phyloP scores from a whole-genome alignment of 37 sponge, comb jelly and placozoan species.

The Aplysina aerophoba region DNA sequence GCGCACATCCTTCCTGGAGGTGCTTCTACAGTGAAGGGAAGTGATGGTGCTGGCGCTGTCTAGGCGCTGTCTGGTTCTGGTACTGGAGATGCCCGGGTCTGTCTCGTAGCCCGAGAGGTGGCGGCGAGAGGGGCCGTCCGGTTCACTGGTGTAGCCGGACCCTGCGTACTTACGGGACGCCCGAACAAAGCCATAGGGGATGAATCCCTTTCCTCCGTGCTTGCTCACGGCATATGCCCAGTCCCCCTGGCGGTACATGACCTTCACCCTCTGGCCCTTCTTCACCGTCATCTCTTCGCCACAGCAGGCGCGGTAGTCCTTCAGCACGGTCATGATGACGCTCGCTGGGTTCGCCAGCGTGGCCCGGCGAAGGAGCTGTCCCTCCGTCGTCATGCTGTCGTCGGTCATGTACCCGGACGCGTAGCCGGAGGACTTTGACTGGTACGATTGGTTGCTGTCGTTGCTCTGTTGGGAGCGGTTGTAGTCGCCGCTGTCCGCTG shows the following conservation, averaged over 20 bases:
- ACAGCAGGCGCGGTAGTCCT: constrained; percentile 79
- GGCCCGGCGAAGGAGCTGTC: constrained; percentile 66
- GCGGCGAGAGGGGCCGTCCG: constrained; percentile 40
- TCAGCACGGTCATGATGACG: constrained; percentile 73
- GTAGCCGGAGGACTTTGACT: constrained; percentile 27
- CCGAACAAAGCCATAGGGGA: constrained; percentile 72
- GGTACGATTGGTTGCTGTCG: constrained; percentile 31
- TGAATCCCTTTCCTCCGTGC: constrained; percentile 67
- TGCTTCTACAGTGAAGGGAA: background rate
- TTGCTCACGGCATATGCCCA: constrained; percentile 84
- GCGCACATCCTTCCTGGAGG: background rate
- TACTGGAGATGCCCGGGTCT: constrained; percentile 32
- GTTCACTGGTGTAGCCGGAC: constrained; percentile 72
- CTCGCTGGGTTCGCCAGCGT: constrained; percentile 66
- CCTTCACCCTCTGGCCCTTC: constrained; percentile 77
- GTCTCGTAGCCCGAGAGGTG: constrained; percentile 78
- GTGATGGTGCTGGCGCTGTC: background rate
- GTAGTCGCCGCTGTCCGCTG: constrained; percentile 39
- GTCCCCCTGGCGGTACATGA: constrained; percentile 78
- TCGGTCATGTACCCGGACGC: constrained; percentile 52
- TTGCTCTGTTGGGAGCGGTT: constrained; percentile 63
- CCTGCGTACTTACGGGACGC: constrained; percentile 69
- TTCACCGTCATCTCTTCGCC: constrained; percentile 74
- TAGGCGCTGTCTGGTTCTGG: background rate
- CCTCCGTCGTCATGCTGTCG: constrained; percentile 66